phyloP scores from a whole-genome alignment of 2,888 invertebrate genomes.

The Mesorhabditis spiculigera region DNA sequence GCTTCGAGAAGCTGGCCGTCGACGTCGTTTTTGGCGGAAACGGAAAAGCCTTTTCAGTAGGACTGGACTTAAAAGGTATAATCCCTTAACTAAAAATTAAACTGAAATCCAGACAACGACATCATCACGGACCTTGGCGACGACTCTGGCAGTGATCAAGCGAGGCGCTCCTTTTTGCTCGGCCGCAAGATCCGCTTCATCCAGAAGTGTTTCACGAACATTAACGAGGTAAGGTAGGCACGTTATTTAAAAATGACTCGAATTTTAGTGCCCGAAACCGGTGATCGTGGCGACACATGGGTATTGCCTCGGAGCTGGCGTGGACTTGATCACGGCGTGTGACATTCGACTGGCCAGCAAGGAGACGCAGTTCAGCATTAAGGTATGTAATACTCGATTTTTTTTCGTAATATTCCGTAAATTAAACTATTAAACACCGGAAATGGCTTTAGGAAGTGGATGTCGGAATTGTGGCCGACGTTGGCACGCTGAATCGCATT shows the following conservation, averaged over 20 bases:
- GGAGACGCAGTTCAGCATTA: slow-evolving; percentile 75
- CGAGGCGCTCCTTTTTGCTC: neutral
- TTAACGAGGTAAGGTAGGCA: neutral
- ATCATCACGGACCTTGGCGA: too few species aligned
- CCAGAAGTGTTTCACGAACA: slow-evolving; percentile 1
- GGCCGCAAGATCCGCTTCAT: neutral
- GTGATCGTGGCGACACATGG: slow-evolving; percentile 82
- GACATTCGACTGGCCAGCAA: slow-evolving; percentile 86
- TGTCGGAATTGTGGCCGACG: slow-evolving; percentile 86
- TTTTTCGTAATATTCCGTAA: slow-evolving; percentile 3
- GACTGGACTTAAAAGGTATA: slow-evolving; percentile 72
- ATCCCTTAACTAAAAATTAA: too few species aligned
- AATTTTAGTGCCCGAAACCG: slow-evolving; percentile 74
- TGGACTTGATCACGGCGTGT: slow-evolving; percentile 80
- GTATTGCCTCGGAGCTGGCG: slow-evolving; percentile 84
- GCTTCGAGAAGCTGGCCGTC: slow-evolving; percentile 73
- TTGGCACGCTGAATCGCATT: slow-evolving; percentile 85
- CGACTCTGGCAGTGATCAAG: neutral
- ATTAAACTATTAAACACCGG: neutral
- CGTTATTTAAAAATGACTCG: slow-evolving; percentile 5
- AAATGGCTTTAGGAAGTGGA: slow-evolving; percentile 66
- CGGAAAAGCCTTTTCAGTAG: slow-evolving; percentile 83
- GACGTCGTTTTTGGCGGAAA: slow-evolving; percentile 80
- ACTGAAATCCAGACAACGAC: too few species aligned
- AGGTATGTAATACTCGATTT: slow-evolving; percentile 8